Evolutionary conservation across 2,113 vertebrate genomes (phyloP).

Genomic region (Pungitius pungitius): DNA sequence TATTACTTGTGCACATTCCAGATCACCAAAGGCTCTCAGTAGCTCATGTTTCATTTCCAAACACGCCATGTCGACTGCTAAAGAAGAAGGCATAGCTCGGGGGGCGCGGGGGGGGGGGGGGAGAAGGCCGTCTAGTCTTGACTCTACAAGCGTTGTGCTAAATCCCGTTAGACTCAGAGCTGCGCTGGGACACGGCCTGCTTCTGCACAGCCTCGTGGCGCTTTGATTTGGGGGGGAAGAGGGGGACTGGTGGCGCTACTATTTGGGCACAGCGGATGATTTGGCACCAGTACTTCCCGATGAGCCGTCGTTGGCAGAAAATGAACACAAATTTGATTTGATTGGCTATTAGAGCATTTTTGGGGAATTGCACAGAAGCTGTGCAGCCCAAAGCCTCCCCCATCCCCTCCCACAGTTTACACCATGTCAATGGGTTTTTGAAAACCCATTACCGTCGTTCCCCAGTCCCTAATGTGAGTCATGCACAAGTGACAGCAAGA

Average conservation of each 20-base stretch:
- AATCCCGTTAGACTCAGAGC: slow-evolving; percentile 62
- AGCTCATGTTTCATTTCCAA: slow-evolving; percentile 38
- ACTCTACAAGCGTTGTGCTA: slow-evolving; percentile 28
- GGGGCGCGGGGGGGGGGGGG: too few species aligned
- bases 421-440: slow-evolving; percentile 53
- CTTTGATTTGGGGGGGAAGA: slow-evolving; percentile 32
- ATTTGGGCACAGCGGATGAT: slow-evolving; percentile 50
- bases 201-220: slow-evolving; percentile 33
- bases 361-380: slow-evolving; percentile 7
- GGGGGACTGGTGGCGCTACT: slow-evolving; percentile 34
- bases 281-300: slow-evolving; percentile 50
- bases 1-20: slow-evolving; percentile 28
- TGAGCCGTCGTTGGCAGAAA: slow-evolving; percentile 59
- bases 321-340: slow-evolving; percentile 49
- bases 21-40: slow-evolving; percentile 15
- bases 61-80: slow-evolving; percentile 22
- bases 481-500: slow-evolving; percentile 15
- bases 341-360: slow-evolving; percentile 48
- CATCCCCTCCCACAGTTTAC: slow-evolving; percentile 34
- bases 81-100: slow-evolving; percentile 28
- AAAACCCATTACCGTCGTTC: slow-evolving; percentile 55
- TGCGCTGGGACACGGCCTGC: slow-evolving; percentile 51
- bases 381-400: slow-evolving; percentile 27
- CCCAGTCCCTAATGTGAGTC: slow-evolving; percentile 36
- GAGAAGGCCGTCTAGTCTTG: slow-evolving; percentile 24